Conservation (phyloP, 2,888 invertebrate species). For the Ypsolopha sequella region DNA sequence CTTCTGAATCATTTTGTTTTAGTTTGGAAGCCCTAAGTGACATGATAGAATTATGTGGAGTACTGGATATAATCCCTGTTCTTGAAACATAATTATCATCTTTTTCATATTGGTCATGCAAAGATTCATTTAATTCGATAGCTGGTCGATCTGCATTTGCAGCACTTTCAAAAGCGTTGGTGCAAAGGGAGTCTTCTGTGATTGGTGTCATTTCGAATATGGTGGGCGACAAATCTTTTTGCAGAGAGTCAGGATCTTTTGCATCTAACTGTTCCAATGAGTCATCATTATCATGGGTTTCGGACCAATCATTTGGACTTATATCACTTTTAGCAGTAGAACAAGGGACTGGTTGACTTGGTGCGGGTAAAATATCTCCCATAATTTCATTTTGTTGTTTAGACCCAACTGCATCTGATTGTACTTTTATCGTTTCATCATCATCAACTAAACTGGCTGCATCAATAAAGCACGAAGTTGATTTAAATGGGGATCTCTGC, state of each 20-base stretch:
- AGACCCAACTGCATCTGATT: conserved; percentile 8
- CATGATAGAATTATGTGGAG: conserved; percentile 77
- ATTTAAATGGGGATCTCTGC: conserved; percentile 32
- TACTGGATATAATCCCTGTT: conserved; percentile 48
- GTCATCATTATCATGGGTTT: conserved; percentile 50
- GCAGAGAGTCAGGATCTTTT: conserved; percentile 38
- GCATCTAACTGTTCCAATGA: conserved; percentile 45
- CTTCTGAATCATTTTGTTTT: conserved; percentile 15
- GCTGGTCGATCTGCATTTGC: not conserved
- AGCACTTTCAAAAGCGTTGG: conserved; percentile 25
- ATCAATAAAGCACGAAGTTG: conserved; percentile 78
- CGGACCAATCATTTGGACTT: conserved; percentile 47
- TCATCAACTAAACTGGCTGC: conserved; percentile 80
- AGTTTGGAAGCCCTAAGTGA: conserved; percentile 44
- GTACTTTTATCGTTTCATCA: conserved; percentile 37
- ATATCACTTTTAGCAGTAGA: conserved; percentile 30
- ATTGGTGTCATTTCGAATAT: conserved; percentile 50
- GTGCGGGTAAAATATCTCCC: conserved; percentile 20
- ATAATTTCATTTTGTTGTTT: conserved; percentile 8
- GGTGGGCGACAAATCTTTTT: conserved; percentile 45
- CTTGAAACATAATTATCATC: conserved; percentile 7
- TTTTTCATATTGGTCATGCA: conserved; percentile 4
- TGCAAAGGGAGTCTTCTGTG: conserved; percentile 38
- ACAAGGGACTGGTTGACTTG: conserved; percentile 41
- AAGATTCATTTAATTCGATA: not conserved